Base-by-base conservation (phyloP, 2,888 invertebrate species). In the Cerastoderma edule region DNA sequence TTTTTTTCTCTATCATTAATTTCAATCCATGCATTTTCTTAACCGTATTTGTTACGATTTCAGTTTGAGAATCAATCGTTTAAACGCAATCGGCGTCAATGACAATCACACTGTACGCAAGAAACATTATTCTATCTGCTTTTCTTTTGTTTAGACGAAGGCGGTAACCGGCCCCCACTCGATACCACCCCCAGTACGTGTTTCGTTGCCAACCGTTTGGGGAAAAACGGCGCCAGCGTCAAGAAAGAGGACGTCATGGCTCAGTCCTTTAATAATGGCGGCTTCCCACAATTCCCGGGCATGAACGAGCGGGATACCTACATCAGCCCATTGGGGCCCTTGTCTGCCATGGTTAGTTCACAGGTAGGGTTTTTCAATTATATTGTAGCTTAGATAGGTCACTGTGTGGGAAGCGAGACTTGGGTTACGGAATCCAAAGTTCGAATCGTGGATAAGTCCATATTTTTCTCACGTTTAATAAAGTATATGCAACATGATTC, bases 131-230 rank as follows among this genome's bases (percentile, higher is more conserved):
- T 22, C 48, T 22, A 22, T 48, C 48, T 48, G 48, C 24, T 48
- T 48, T 8, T 4, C 24, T 16, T 30, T 28, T 28, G 28, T 73
- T 2, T 73, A 91, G 91, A 91, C 65, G 89, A 89, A 53, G 83
- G 75, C 0, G 89, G 88, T 2, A 67, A 83, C 6, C 83, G 88
- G 10, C 89, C 88, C 1, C 88, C 87, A 46, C 78, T 91, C 6
- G 87, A 88, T 32, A 86, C 86, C 22, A 84, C 88, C 2, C 89
- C 91, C 1, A 87, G 90, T 48, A 91, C 90, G 16, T 91, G 91
- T 66, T 91, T 90, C 64, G 85, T 91, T 22, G 91, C 89, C 63
- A 88, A 85, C 54, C 75, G 85, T 4, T 50, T 77, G 48, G 22
- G 78, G 19, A 76, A 78, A 67, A 60, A 28, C n/a, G 39, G 35